These are phyloP conservation scores for Hypomecis atomaria DNA, from an alignment of 2,888 invertebrate species.

Conservation along the genomic window DNA sequence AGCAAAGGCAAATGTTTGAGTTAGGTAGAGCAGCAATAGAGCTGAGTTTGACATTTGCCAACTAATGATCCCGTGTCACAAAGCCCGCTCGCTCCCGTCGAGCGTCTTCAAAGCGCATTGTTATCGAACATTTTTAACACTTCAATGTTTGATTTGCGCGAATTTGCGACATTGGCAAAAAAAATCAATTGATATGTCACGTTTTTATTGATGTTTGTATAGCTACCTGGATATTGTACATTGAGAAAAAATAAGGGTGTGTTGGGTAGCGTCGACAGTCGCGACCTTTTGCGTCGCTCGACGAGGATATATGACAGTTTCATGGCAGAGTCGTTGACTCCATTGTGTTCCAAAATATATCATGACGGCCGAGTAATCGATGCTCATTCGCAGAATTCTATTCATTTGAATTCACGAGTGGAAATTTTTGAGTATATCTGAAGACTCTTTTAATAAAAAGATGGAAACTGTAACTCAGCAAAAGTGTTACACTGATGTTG, in stretches of 20 bases:
- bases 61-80: slow-evolving; percentile 77
- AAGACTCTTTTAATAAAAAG: background rate
- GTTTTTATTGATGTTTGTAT: slow-evolving; percentile 81
- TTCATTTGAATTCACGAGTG: slow-evolving; percentile 27
- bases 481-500: no score
- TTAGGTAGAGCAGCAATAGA: slow-evolving; percentile 58
- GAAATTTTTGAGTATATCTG: background rate
- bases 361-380: slow-evolving; percentile 64
- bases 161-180: slow-evolving; percentile 71
- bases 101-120: slow-evolving; percentile 71
- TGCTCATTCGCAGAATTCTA: slow-evolving; percentile 57
- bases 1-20: slow-evolving; percentile 66
- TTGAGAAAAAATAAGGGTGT: slow-evolving; percentile 66
- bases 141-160: slow-evolving; percentile 83
- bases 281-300: slow-evolving; percentile 57
- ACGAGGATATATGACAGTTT: slow-evolving; percentile 67
- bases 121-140: slow-evolving; percentile 78
- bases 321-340: slow-evolving; percentile 71
- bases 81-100: slow-evolving; percentile 70
- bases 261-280: slow-evolving; percentile 64
- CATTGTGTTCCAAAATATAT: slow-evolving; percentile 66
- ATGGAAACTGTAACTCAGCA: background rate
- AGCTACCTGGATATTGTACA: slow-evolving; percentile 75
- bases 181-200: slow-evolving; percentile 81
- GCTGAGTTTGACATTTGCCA: slow-evolving; percentile 72